Evolutionary conservation across 2,113 vertebrate genomes (phyloP), one percentile per base, ranked within the genome.

Genomic region (Sisor rabdophorus): DNA sequence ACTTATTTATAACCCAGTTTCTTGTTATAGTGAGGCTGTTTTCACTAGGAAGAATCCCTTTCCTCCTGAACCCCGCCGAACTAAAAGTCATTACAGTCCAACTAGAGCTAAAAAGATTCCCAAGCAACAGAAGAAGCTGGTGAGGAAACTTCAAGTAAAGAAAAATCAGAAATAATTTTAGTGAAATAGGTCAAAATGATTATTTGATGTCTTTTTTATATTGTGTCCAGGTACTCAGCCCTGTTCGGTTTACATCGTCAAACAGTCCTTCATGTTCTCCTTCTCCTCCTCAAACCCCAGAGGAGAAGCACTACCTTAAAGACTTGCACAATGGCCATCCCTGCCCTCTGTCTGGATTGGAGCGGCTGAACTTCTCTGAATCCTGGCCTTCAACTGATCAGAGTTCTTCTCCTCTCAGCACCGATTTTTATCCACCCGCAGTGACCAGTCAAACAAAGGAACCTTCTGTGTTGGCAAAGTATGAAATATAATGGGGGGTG

Each of bases 381-480:
- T 92, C 89, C 20, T 93, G 93, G 92, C 88, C 91, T 2, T 93
- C 89, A 7, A 87, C 88, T 12, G 91, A 90, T 11, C 80, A 70
- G 4, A 78, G 80, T 67, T 89, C 85, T 20, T 85, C 81, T 73
- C 78, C 32, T 81, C 53, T 68, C 24, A 85, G 73, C 71, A 50
- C 24, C 17, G 28, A 56, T 10, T 19, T 22, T 61, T 78, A 69
- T 55, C 75, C 65, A 13, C 24, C 54, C 52, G 83, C 81, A 19
- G 30, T 26, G n/a, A 36, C 81, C 50, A 56, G 4, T 24, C 75
- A 15, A 68, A 52, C 11, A 26, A 80, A 86, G 15, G 84, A 85
- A 32, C 89, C 91, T 63, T 93, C 93, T 0, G 85, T 94, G 52
- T 80, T 95, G 75, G 89, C 92, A 79, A 95, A 89, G 95, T 95